Conservation (phyloP, 1,140 invertebrate genomes). For the Zaprionus kolodkinae region DNA sequence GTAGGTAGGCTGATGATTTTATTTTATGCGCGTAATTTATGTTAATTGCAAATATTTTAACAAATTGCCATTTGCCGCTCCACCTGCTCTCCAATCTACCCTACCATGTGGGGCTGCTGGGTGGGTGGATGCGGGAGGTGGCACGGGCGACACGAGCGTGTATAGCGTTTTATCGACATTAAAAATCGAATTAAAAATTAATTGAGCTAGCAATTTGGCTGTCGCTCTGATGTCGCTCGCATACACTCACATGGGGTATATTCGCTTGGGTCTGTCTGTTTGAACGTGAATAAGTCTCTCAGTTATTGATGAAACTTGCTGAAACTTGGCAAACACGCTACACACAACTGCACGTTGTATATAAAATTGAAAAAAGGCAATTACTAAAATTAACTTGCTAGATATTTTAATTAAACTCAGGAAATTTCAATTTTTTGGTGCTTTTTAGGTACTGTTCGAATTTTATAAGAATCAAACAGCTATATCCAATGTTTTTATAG, state of each 20-base stretch:
- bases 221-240: too few species aligned
- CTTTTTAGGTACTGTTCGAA: too few species aligned
- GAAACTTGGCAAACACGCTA: not conserved
- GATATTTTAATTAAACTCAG: too few species aligned
- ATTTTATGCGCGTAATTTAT: conserved; percentile 75
- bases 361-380: too few species aligned
- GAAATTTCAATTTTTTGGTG: too few species aligned
- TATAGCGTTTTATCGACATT: not conserved
- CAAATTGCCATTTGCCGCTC: conserved; percentile 55
- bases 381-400: too few species aligned
- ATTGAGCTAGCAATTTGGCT: conserved; percentile 23
- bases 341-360: too few species aligned
- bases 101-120: too few species aligned
- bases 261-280: not conserved
- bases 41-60: conserved; percentile 79
- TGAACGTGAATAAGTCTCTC: not conserved
- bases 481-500: too few species aligned
- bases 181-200: conserved; percentile 43
- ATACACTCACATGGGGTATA: too few species aligned
- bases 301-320: not conserved
- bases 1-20: conserved; percentile 65
- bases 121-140: too few species aligned
- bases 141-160: not conserved
- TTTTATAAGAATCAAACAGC: too few species aligned
- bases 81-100: not conserved